phyloP scores from a whole-genome alignment of 2,113 vertebrate genomes.

The Alligator mississippiensis region DNA sequence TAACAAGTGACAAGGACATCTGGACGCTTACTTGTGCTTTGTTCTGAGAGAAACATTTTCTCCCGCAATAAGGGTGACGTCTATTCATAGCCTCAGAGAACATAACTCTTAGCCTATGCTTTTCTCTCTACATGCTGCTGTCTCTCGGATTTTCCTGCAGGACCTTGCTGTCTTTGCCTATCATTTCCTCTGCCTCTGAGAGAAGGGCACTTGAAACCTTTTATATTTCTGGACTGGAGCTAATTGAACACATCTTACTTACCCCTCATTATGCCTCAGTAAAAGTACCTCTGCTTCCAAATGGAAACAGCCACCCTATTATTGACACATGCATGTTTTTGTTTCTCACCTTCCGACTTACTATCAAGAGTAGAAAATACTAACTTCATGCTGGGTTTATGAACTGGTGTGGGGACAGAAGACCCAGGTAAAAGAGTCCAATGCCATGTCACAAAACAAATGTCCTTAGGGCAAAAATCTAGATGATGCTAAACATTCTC shows the following conservation, averaged over 20 bases:
- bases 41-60: no score
- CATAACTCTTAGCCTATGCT: background rate
- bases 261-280: constrained; percentile 27
- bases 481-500: background rate
- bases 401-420: background rate
- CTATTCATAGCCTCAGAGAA: background rate
- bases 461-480: background rate
- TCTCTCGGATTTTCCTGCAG: background rate
- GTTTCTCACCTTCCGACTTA: fast-evolving
- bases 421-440: background rate
- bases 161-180: background rate
- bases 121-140: background rate
- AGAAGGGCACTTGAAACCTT: background rate
- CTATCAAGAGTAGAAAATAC: background rate
- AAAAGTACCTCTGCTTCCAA: constrained; percentile 29
- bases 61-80: no score
- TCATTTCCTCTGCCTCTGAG: background rate
- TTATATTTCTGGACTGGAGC: background rate
- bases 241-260: background rate
- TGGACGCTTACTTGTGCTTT: no score
- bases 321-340: background rate
- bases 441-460: background rate
- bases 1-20: no score
- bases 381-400: constrained; percentile 3
- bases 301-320: background rate